Evolutionary conservation across 2,888 invertebrate genomes (phyloP).

Genomic region (Ferdinandea cuprea): DNA sequence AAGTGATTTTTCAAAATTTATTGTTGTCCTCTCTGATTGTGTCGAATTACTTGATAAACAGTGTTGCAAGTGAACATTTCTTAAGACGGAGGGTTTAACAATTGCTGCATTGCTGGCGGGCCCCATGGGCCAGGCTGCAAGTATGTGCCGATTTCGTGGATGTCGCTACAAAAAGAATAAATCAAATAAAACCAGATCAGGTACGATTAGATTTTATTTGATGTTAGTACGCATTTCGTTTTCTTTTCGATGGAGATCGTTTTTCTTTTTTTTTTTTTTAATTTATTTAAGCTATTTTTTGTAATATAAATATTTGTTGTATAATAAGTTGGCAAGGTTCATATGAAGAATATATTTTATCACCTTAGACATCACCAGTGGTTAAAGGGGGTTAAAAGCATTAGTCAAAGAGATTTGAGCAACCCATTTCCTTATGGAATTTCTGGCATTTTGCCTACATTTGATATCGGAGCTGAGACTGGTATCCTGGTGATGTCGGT

Average conservation of each 20-base stretch:
- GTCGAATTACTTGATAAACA: conserved; percentile 2
- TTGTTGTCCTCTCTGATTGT: neutral
- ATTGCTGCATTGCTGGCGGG: conserved; percentile 83
- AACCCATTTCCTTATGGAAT: too few species aligned
- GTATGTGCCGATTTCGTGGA: conserved; percentile 92
- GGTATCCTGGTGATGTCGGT: too few species aligned
- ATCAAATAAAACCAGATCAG: conserved; percentile 77
- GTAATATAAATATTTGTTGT: neutral
- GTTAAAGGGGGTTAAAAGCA: too few species aligned
- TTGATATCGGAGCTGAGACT: too few species aligned
- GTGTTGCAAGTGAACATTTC: conserved; percentile 78
- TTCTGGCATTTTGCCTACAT: too few species aligned
- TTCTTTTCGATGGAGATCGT: conserved; percentile 6
- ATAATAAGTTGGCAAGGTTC: too few species aligned
- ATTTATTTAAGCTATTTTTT: conserved; percentile 2
- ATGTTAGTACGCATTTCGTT: neutral
- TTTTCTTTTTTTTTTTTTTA: neutral
- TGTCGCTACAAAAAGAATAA: conserved; percentile 91
- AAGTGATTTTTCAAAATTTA: conserved; percentile 25
- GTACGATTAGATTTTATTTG: conserved; percentile 41
- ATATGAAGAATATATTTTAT: too few species aligned
- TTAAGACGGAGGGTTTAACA: conserved; percentile 83
- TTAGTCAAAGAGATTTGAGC: too few species aligned
- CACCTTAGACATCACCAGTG: too few species aligned
- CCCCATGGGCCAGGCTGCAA: conserved; percentile 91